Percentiles rank a stretch among this genome's conserved stretches.
These are phyloP conservation scores for Eristalis pertinax DNA, from an alignment of 2,888 invertebrate species.

Conservation along the genomic window DNA sequence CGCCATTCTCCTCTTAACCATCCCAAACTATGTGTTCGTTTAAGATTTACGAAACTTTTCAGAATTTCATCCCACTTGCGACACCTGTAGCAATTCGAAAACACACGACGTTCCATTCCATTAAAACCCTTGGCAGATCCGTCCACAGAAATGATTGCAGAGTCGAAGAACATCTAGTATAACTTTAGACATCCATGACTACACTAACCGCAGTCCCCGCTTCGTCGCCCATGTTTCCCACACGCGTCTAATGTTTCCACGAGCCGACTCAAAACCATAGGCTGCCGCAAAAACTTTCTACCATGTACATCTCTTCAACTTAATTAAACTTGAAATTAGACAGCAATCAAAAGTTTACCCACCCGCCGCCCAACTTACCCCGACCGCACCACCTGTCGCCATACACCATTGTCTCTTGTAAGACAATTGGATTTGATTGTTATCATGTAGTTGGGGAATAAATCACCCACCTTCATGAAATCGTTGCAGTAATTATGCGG, in stretches of 20 bases:
- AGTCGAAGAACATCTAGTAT: background rate
- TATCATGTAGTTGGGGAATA: constrained; percentile 58
- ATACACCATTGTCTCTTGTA: constrained; percentile 16
- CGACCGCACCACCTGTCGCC: constrained; percentile 25
- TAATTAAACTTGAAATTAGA: constrained; percentile 24
- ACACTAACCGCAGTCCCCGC: background rate
- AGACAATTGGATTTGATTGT: constrained; percentile 66
- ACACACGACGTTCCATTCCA: background rate
- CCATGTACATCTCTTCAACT: background rate
- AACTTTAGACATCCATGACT: background rate
- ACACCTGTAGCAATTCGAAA: background rate
- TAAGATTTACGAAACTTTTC: too few relatives aligned
- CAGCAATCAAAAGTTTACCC: constrained; percentile 30
- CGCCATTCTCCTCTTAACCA: too few relatives aligned
- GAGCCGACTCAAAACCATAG: background rate
- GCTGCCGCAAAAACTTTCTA: background rate
- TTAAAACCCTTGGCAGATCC: background rate
- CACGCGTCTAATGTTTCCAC: too few relatives aligned
- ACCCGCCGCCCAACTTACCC: background rate
- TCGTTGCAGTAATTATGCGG: constrained; percentile 69
- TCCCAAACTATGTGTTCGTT: too few relatives aligned
- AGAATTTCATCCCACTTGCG: background rate
- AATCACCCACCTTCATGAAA: constrained; percentile 64
- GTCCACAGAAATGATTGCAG: background rate
- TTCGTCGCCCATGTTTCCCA: background rate